A percentile compares a stretch with the other conserved stretches of the same genome.
Evolutionary conservation across 2,113 vertebrate species (phyloP).

Genomic region (Neolamprologus ventralis): DNA sequence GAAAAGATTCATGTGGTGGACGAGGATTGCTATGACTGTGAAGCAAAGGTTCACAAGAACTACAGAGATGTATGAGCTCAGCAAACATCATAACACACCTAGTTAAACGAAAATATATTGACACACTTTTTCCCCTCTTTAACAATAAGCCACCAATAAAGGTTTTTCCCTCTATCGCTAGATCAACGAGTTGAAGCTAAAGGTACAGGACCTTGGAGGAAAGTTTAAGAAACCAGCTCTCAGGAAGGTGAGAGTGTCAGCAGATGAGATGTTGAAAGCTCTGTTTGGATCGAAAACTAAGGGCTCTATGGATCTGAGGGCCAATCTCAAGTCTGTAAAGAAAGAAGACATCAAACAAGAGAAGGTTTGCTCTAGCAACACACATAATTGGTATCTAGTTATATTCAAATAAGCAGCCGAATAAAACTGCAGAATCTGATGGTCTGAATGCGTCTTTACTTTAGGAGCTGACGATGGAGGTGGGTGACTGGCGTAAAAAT

Average conservation of each 20-base stretch:
- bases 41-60: constrained; percentile 81
- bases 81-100: neutral
- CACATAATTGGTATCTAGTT: neutral
- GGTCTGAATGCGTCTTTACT: constrained; percentile 38
- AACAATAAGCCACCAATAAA: neutral
- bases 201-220: constrained; percentile 88
- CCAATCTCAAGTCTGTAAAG: constrained; percentile 97
- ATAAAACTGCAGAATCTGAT: neutral
- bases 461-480: constrained; percentile 86
- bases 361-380: constrained; percentile 48
- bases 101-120: neutral
- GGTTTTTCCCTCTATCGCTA: neutral
- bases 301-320: constrained; percentile 91
- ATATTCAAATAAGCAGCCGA: neutral
- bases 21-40: constrained; percentile 84
- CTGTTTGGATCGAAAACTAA: constrained; percentile 96
- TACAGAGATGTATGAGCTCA: constrained; percentile 73
- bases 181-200: constrained; percentile 93
- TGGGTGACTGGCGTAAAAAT: constrained; percentile 95
- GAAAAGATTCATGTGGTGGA: constrained; percentile 74
- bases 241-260: constrained; percentile 87
- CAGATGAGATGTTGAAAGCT: constrained; percentile 93
- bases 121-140: accelerated
- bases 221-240: constrained; percentile 94
- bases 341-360: constrained; percentile 90